Evolutionary conservation across 1,140 invertebrate species (phyloP), one percentile per base, ranked within the genome.

Genomic region (Triops cancriformis): DNA sequence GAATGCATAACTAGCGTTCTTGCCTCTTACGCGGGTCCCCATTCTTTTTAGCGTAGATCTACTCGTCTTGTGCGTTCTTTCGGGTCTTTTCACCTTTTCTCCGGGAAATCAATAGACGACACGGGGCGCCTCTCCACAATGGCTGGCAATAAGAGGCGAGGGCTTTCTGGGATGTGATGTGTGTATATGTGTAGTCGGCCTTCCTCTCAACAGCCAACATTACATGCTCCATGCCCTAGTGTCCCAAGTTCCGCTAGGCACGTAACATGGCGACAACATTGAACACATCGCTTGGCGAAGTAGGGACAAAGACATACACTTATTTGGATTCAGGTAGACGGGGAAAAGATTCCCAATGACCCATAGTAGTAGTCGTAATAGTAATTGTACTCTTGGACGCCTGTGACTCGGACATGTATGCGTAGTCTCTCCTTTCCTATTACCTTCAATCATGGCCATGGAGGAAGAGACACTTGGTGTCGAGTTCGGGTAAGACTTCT

Each of bases 81-180:
- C 31, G 31, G 31, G 14, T 64, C 51, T 64, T 64, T 64, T 64
- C 51, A 64, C 51, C 51, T 64, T 64, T 64, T 64, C 51, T 14
- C 31, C 4, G 23, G 14, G 51, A 64, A 64, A 64, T 64, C 51
- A 64, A 64, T 64, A 64, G 51, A 64, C 51, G 51, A 64, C 51
- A 64, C 51, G 51, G 51, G 51, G 51, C 51, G 51, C 51, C 51
- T 64, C 51, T 64, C 51, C 51, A 64, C 51, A 64, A 64, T 64
- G 51, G 18, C 51, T 64, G 18, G 51, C 51, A 64, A 64, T 64
- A 64, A 64, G 51, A 64, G 51, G 51, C 51, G 18, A 64, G 23
- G 51, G 23, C 18, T 23, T 64, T 64, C 23, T 23, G 51, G 51
- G 51, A 64, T 64, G 51, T 64, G 51, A n/a, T 64, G 51, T 64